phyloP scores from a whole-genome alignment of 1,140 invertebrate species.

The Listronotus oregonensis region DNA sequence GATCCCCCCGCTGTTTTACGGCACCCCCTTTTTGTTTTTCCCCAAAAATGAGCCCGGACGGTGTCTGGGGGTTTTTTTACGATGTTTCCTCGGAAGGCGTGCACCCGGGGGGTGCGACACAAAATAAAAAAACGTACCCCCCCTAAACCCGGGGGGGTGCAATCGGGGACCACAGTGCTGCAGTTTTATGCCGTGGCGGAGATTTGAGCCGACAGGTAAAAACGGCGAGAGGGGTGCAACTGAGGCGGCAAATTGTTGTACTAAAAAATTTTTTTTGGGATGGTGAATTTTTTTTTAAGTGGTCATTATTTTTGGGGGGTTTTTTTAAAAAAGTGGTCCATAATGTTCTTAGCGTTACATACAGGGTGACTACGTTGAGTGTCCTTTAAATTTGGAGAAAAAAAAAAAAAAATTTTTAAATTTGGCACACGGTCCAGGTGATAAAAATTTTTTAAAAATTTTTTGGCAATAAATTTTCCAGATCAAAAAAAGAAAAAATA shows the following conservation, averaged over 20 bases:
- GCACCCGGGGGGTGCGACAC: conserved; percentile 7
- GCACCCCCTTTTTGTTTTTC: conserved; percentile 2
- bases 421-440: too few relatives aligned
- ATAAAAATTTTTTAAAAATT: too few relatives aligned
- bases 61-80: conserved; percentile 7
- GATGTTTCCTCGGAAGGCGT: conserved; percentile 12
- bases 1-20: not conserved
- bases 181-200: conserved; percentile 2
- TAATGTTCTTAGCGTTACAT: too few relatives aligned
- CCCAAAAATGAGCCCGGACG: conserved; percentile 4
- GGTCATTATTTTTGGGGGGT: too few relatives aligned
- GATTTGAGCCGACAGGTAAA: conserved; percentile 5
- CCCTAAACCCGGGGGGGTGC: not conserved
- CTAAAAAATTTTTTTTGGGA: too few relatives aligned
- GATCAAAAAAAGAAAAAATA: too few relatives aligned
- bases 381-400: too few relatives aligned
- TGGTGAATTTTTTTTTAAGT: too few relatives aligned
- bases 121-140: conserved; percentile 2
- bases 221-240: not conserved
- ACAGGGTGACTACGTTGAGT: too few relatives aligned
- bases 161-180: not conserved
- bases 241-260: not conserved
- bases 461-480: too few relatives aligned
- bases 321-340: too few relatives aligned
- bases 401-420: too few relatives aligned